Conservation (phyloP, 2,113 vertebrate species). For the Penelope pileata region DNA sequence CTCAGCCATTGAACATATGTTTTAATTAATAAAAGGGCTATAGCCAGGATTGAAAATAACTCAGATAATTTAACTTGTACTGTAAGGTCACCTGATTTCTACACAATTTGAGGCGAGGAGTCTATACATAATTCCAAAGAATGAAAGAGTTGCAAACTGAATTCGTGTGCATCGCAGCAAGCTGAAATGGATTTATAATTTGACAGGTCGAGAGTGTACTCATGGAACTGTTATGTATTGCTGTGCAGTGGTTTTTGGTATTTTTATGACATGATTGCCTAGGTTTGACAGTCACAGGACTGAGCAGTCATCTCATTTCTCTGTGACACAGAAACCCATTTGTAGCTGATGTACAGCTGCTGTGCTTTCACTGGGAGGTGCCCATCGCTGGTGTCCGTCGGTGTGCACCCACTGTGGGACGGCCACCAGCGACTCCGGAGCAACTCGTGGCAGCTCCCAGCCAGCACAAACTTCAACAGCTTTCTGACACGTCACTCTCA, state of each 20-base stretch:
- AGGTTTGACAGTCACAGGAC: background rate
- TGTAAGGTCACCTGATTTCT: slow-evolving; percentile 46
- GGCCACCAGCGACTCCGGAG: background rate
- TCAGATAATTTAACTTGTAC: slow-evolving; percentile 16
- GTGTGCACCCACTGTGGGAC: background rate
- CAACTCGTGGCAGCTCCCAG: background rate
- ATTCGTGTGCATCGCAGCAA: slow-evolving; percentile 34
- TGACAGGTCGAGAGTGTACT: slow-evolving; percentile 45
- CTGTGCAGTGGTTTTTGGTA: background rate
- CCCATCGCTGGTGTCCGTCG: background rate
- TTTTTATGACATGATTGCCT: background rate
- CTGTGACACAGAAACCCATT: background rate
- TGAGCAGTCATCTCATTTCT: background rate
- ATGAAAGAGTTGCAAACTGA: slow-evolving; percentile 52
- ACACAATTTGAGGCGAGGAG: slow-evolving; percentile 46
- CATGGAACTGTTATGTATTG: slow-evolving; percentile 25
- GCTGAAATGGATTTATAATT: slow-evolving; percentile 50
- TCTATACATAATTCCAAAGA: slow-evolving; percentile 49
- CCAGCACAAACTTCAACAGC: background rate
- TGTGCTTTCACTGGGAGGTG: background rate
- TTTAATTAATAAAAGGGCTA: slow-evolving; percentile 54
- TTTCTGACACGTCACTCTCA: background rate
- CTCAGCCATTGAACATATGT: slow-evolving; percentile 17
- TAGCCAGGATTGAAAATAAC: background rate
- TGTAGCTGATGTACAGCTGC: background rate